These are phyloP conservation scores for Peromyscus attwateri DNA, from an alignment of 2,797 vertebrate genomes.

Conservation along the genomic window DNA sequence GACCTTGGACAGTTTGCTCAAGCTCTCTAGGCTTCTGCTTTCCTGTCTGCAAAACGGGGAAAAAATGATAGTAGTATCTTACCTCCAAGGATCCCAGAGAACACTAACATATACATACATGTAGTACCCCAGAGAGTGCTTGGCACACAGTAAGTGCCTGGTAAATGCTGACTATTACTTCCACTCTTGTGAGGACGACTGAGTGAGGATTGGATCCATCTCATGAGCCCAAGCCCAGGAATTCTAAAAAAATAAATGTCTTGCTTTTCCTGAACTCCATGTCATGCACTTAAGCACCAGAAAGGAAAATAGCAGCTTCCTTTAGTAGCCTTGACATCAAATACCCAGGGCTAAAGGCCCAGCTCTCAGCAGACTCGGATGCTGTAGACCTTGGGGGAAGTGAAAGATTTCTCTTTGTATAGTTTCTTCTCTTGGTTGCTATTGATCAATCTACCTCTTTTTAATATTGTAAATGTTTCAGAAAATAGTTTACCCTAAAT, in stretches of 20 bases:
- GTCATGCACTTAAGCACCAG: not conserved
- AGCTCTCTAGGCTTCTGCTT: not conserved
- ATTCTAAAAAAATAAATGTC: not conserved
- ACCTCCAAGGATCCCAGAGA: not conserved
- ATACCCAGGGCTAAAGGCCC: not conserved
- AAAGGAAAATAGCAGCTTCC: not conserved
- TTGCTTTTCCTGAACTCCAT: not conserved
- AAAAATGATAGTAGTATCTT: not conserved
- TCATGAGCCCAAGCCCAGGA: not conserved
- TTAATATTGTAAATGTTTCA: slow-evolving; percentile 73
- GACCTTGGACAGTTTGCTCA: not conserved
- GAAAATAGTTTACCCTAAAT: slow-evolving; percentile 71
- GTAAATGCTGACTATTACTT: not conserved
- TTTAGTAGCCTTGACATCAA: not conserved
- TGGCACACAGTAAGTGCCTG: not conserved
- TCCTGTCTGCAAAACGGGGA: not conserved
- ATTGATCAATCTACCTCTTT: slow-evolving; percentile 31
- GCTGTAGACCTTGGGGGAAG: not conserved
- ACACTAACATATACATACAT: not conserved
- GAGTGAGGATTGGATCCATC: not conserved
- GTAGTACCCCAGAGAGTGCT: not conserved
- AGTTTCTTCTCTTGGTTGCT: slow-evolving; percentile 13
- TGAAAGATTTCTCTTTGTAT: slow-evolving; percentile 6
- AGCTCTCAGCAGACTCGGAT: not conserved
- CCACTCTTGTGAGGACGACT: not conserved